Percentiles rank a stretch among this genome's conserved stretches.
Evolutionary conservation across 2,888 invertebrate genomes (phyloP).

Genomic region (Hirtodrosophila trivittata): DNA sequence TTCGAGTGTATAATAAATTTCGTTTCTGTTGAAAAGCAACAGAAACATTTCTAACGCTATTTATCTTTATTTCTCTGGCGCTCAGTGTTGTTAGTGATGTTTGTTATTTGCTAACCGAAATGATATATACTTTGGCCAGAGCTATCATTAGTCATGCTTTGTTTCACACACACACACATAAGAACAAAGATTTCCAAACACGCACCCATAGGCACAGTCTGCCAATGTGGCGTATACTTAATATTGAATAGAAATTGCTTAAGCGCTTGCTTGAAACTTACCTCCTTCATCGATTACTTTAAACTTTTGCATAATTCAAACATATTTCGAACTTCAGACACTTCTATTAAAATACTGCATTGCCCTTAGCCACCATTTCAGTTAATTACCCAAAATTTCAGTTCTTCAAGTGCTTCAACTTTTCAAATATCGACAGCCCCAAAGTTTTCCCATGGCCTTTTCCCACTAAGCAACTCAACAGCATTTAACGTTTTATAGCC

Average conservation of each 20-base stretch:
- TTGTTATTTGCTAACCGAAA: constrained; percentile 77
- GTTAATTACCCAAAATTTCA: constrained; percentile 71
- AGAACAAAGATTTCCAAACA: constrained; percentile 18
- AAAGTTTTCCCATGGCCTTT: constrained; percentile 48
- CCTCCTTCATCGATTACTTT: constrained; percentile 62
- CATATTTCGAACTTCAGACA: constrained; percentile 34
- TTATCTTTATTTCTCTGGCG: constrained; percentile 68
- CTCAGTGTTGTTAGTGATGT: constrained; percentile 51
- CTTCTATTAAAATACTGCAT: constrained; percentile 55
- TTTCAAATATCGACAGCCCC: constrained; percentile 73
- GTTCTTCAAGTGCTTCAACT: constrained; percentile 69
- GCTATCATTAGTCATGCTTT: constrained; percentile 78
- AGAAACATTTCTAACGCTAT: constrained; percentile 73
- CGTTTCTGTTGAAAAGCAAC: constrained; percentile 54
- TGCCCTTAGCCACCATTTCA: constrained; percentile 44
- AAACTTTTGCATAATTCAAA: constrained; percentile 58
- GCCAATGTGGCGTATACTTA: constrained; percentile 62
- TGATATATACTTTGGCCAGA: constrained; percentile 72
- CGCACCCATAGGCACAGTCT: constrained; percentile 18
- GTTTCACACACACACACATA: constrained; percentile 35
- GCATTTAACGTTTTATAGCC: constrained; percentile 61
- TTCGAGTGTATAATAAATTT: constrained; percentile 65
- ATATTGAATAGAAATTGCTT: constrained; percentile 26
- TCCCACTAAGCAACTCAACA: constrained; percentile 35
- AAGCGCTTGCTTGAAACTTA: constrained; percentile 8